Percentiles rank a stretch among this genome's conserved stretches.
Conservation (phyloP, 1,140 invertebrate species). For the Aphaenogaster floridana region DNA sequence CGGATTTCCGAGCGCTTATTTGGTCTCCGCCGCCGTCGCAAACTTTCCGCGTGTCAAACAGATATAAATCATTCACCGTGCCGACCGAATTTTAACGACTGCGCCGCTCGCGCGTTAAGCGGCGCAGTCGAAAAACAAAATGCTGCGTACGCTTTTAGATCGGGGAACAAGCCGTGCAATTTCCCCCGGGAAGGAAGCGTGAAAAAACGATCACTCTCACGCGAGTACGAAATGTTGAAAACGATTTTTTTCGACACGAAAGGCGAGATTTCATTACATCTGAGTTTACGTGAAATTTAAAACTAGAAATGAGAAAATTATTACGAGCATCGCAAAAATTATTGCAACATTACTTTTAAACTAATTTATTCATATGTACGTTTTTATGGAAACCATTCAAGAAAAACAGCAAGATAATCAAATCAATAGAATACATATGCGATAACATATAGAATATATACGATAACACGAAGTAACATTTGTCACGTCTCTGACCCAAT, state of each 20-base stretch:
- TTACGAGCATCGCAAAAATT: not conserved
- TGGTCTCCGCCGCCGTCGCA: slow-evolving; percentile 59
- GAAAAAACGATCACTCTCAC: not conserved
- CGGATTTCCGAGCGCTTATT: slow-evolving; percentile 62
- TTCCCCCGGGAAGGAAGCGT: not conserved
- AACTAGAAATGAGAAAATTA: not conserved
- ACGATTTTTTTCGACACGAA: not conserved
- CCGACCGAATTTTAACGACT: slow-evolving; percentile 64
- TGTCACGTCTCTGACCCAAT: no score
- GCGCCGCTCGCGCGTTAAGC: slow-evolving; percentile 31
- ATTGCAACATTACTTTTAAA: not conserved
- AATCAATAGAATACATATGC: not conserved
- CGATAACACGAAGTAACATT: not conserved
- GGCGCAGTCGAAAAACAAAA: slow-evolving; percentile 20
- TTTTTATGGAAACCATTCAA: not conserved
- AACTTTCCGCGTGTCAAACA: slow-evolving; percentile 68
- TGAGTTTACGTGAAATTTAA: not conserved
- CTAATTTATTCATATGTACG: not conserved
- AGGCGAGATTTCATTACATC: not conserved
- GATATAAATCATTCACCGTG: slow-evolving; percentile 59
- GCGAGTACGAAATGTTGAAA: not conserved
- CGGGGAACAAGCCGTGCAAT: not conserved
- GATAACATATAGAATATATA: not conserved
- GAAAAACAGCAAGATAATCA: not conserved
- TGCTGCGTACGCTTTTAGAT: slow-evolving; percentile 32